Evolutionary conservation across 2,113 vertebrate genomes (phyloP).

Genomic region (Malurus alboscapulatus): DNA sequence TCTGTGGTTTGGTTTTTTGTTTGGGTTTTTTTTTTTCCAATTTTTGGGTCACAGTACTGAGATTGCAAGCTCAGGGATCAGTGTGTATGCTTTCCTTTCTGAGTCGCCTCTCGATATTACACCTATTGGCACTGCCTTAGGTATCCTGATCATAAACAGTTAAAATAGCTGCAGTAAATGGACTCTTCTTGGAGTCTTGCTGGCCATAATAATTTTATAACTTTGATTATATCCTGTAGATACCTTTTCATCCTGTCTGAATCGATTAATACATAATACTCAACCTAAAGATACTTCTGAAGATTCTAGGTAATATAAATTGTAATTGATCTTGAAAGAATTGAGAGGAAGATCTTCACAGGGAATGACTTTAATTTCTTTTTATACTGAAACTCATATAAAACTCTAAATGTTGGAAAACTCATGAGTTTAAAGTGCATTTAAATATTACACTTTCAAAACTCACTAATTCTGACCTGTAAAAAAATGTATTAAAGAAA

Average conservation of each 20-base stretch:
- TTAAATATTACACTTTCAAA: not conserved
- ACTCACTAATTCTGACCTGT: not conserved
- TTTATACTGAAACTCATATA: not conserved
- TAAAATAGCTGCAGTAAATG: not conserved
- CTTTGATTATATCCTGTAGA: not conserved
- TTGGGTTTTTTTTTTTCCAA: too few species aligned
- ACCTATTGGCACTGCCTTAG: not conserved
- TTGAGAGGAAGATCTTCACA: not conserved
- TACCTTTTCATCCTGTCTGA: not conserved
- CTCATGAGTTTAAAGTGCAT: not conserved
- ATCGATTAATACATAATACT: not conserved
- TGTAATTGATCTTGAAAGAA: not conserved
- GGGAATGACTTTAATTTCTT: not conserved
- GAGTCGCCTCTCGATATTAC: not conserved
- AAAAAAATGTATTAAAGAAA: not conserved
- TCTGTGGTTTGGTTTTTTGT: too few species aligned
- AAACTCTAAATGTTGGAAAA: not conserved
- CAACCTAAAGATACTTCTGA: not conserved
- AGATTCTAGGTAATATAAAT: not conserved
- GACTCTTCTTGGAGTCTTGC: not conserved
- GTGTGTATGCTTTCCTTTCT: not conserved
- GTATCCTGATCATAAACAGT: not conserved
- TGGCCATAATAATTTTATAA: not conserved
- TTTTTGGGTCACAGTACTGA: not conserved
- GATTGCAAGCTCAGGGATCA: not conserved